Base-by-base conservation (phyloP, 2,888 invertebrate genomes). In the Bursaphelenchus okinawaensis region DNA sequence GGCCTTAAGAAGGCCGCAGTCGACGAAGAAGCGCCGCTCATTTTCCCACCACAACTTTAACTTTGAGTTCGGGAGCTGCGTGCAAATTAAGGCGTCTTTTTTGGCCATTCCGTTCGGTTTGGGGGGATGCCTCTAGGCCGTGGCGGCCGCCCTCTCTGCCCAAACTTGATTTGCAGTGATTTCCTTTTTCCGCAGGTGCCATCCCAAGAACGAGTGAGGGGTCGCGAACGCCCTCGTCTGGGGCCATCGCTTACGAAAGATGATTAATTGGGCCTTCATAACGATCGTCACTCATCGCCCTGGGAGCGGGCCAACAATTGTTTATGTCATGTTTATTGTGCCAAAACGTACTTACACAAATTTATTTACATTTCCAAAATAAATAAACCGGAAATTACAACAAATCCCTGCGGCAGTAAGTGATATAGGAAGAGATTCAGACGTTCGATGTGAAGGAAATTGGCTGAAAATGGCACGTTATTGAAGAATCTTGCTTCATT, bases 401-500 rank as follows among this genome's bases (percentile, higher is more conserved):
- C 4, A 56, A 29, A 52, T 59, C 60, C 60, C 60, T 59, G 60
- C n/a, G n/a, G 12, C n/a, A n/a, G 40, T 40, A n/a, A n/a, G 40
- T 40, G 40, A 40, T 40, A 16, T 40, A 40, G n/a, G 40, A 40
- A 12, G 40, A 23, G 54, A 65, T 31, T 70, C 61, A 69, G 16
- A 69, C 69, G 40, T 71, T 69, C 19, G 69, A 69, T 19, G 66
- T 71, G 52, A 69, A 70, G 29, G 69, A 69, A 56, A 71, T 56
- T 8, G 70, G 69, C 28, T 62, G 59, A 28, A 61, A 63, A 8
- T 55, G 23, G 12, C 12, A 16, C n/a, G 40, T 1, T 1, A 40
- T 40, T 40, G n/a, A n/a, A n/a, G n/a, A n/a, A n/a, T n/a, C 40
- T 40, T 40, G 6, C 40, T 16, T n/a, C 3, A 4, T 40, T 4